Evolutionary conservation across 2,797 vertebrate species (phyloP).

Genomic region (Silurus lanzhouensis): DNA sequence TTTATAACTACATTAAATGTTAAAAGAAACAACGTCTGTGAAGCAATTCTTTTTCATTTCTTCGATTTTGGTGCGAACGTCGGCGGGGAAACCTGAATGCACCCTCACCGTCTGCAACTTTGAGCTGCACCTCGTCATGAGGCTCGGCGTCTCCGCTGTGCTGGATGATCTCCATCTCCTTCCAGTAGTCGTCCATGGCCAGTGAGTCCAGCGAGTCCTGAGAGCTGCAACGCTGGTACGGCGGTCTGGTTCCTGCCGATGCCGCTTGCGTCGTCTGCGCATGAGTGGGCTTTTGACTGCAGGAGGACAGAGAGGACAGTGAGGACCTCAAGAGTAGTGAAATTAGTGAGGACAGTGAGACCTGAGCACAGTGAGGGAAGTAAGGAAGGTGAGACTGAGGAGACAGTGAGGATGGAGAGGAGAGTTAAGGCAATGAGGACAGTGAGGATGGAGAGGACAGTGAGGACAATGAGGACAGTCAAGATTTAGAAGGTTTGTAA

Average conservation of each 20-base stretch:
- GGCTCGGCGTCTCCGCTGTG: constrained; percentile 73
- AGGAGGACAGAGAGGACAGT: constrained; percentile 8
- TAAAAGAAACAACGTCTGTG: not conserved
- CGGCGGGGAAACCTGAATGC: not conserved
- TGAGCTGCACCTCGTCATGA: constrained; percentile 82
- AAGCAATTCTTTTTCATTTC: not conserved
- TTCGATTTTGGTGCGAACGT: not conserved
- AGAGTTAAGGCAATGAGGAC: too few relatives aligned
- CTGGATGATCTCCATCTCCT: constrained; percentile 89
- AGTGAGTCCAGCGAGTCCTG: constrained; percentile 95
- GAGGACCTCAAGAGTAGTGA: not conserved
- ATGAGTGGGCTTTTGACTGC: constrained; percentile 81
- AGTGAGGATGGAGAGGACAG: too few relatives aligned
- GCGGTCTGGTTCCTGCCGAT: constrained; percentile 54
- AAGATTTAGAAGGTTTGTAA: too few relatives aligned
- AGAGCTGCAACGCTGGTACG: constrained; percentile 80
- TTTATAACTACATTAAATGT: not conserved
- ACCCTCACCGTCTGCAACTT: constrained; percentile 87
- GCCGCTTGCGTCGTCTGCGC: constrained; percentile 62
- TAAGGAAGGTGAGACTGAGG: too few relatives aligned
- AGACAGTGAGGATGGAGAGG: too few relatives aligned
- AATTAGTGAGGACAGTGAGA: not conserved
- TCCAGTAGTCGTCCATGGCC: constrained; percentile 91
- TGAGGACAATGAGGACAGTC: too few relatives aligned
- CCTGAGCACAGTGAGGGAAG: not conserved